These are phyloP conservation scores for Rhagophthalmus giganteus DNA, from an alignment of 2,888 invertebrate species.

Conservation along the genomic window DNA sequence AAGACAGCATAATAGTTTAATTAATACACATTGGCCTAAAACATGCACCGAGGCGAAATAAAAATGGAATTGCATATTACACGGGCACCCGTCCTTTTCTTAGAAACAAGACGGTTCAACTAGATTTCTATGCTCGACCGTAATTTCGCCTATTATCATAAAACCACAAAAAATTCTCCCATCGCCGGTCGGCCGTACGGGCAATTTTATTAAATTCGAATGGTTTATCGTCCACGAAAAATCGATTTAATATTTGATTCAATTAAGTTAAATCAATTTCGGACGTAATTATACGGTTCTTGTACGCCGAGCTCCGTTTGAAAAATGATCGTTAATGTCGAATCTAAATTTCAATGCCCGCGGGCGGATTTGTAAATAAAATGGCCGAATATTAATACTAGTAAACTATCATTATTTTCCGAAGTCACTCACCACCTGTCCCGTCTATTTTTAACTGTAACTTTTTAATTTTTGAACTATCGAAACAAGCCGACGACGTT, in stretches of 20 bases:
- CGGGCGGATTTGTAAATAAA: not conserved
- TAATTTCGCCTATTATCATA: slow-evolving; percentile 13
- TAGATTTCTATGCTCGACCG: slow-evolving; percentile 21
- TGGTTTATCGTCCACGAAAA: slow-evolving; percentile 23
- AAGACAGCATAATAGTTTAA: slow-evolving; percentile 53
- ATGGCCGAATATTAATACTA: not conserved
- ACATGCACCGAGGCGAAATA: slow-evolving; percentile 40
- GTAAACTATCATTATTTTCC: not conserved
- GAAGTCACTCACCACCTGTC: not conserved
- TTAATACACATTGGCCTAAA: slow-evolving; percentile 48
- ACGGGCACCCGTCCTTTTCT: slow-evolving; percentile 32
- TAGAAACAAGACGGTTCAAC: slow-evolving; percentile 19
- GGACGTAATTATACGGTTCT: slow-evolving; percentile 23
- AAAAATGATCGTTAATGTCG: slow-evolving; percentile 16
- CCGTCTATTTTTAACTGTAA: not conserved
- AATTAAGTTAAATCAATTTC: slow-evolving; percentile 27
- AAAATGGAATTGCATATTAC: slow-evolving; percentile 41
- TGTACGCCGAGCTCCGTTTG: slow-evolving; percentile 6
- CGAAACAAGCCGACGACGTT: no score
- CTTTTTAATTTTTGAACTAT: not conserved
- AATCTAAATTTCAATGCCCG: slow-evolving; percentile 6
- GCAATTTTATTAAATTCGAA: slow-evolving; percentile 3
- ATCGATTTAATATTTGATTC: slow-evolving; percentile 26
- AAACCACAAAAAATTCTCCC: not conserved
- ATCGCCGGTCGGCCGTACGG: not conserved